Conservation (phyloP, 2,113 vertebrate genomes). For the Cathartes aura region DNA sequence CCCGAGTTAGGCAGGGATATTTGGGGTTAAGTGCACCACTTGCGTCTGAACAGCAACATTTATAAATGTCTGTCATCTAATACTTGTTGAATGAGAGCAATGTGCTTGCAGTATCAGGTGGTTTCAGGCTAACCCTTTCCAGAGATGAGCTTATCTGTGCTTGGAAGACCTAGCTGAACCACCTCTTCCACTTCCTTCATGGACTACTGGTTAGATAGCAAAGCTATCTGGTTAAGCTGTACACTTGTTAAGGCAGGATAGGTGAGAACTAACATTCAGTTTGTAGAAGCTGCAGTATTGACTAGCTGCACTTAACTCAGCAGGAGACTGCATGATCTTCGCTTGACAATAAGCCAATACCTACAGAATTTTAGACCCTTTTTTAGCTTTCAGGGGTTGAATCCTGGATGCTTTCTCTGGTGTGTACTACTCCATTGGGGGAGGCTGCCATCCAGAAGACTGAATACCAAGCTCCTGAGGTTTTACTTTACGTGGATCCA, state of each 20-base stretch:
- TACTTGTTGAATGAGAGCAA: neutral
- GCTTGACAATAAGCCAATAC: neutral
- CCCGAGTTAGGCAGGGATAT: accelerated
- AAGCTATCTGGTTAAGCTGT: neutral
- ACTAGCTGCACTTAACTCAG: neutral
- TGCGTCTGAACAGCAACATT: neutral
- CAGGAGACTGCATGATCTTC: neutral
- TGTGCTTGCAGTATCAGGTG: neutral
- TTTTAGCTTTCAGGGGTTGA: neutral
- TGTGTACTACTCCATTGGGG: accelerated
- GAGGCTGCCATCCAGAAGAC: neutral
- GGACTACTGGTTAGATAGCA: neutral
- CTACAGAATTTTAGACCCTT: neutral
- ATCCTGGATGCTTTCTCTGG: neutral
- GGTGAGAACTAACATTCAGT: neutral
- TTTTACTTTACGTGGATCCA: neutral
- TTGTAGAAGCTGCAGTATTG: neutral
- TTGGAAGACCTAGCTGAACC: neutral
- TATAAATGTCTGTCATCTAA: neutral
- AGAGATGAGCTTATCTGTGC: neutral
- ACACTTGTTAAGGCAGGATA: neutral
- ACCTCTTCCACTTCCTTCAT: neutral
- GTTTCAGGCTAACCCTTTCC: neutral
- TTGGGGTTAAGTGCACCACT: neutral
- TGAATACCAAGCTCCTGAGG: neutral